Evolutionary conservation across 2,888 invertebrate genomes (phyloP), one percentile per base, ranked within the genome.

Genomic region (Azorinus chamasolen): DNA sequence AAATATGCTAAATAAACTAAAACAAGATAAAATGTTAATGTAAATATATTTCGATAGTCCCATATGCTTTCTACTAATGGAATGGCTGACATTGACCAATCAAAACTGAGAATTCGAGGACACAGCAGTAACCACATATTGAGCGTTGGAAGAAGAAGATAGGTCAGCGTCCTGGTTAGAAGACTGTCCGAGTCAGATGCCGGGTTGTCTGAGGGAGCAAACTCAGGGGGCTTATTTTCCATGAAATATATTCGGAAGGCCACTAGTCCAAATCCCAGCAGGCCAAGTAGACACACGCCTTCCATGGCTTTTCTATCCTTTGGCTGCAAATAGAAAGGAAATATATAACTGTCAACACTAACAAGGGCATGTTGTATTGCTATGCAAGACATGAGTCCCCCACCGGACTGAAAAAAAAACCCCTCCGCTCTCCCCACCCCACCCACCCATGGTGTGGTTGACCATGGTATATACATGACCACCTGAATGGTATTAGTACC

Each of bases 31-130:
- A 98, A 96, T 74, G 95, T 93, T 24, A 96, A 90, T 3, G 97
- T 95, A 78, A 95, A 94, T 18, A 97, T 92, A 93, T 97, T 97
- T 82, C 99, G 95, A 5, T 95, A 94, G 93, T 99, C 99, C 88
- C 95, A 94, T 20, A 97, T 87, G 32, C 95, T 95, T 55, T 95
- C 95, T 86, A 99, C 95, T 76, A 97, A 95, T 10, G 98, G 97
- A 89, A 99, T 96, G 1, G 99, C 96, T 88, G 98, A 98, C 99
- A 99, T 99, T 27, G 98, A 98, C 99, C 99, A 99, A 94, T 99
- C 99, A 94, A 98, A 99, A 93, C 98, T 98, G 65, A 99, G 94
- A 85, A 96, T 95, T 87, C 95, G 95, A 6, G 99, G 99, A 93
- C 96, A 97, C 46, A 98, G 93, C 75, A 99, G 94, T 89, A 99